phyloP scores from a whole-genome alignment of 2,888 invertebrate genomes.

The Ennomos quercinarius region DNA sequence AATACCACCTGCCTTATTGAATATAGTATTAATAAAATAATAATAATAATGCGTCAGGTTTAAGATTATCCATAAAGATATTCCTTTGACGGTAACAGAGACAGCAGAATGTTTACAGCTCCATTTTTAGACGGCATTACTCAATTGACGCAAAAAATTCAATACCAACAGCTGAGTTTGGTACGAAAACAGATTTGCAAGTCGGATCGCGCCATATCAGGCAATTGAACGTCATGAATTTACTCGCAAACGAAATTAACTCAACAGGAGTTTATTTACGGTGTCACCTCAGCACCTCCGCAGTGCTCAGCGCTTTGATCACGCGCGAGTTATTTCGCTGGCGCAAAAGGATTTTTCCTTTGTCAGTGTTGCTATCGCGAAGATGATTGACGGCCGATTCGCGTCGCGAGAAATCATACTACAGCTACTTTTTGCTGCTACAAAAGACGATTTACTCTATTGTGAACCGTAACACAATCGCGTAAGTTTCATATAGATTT shows the following conservation, averaged over 20 bases:
- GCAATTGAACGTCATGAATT: constrained; percentile 57
- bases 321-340: constrained; percentile 66
- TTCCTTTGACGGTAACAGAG: constrained; percentile 14
- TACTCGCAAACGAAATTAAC: constrained; percentile 71
- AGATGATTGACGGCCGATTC: constrained; percentile 80
- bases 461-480: constrained; percentile 30
- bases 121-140: constrained; percentile 34
- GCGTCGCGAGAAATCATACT: constrained; percentile 69
- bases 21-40: too few relatives aligned
- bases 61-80: constrained; percentile 4
- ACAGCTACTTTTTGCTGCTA: constrained; percentile 23
- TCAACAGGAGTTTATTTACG: constrained; percentile 70
- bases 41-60: too few relatives aligned
- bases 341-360: constrained; percentile 81
- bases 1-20: too few relatives aligned
- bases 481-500: constrained; percentile 24
- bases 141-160: constrained; percentile 32
- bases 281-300: constrained; percentile 58
- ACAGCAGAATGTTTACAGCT: constrained; percentile 25
- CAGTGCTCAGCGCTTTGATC: constrained; percentile 67
- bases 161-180: constrained; percentile 28
- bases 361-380: constrained; percentile 75
- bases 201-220: constrained; percentile 43
- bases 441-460: constrained; percentile 24
- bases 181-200: constrained; percentile 40